Conservation (phyloP, 1,140 invertebrate species). For the Trichonephila inaurata region DNA sequence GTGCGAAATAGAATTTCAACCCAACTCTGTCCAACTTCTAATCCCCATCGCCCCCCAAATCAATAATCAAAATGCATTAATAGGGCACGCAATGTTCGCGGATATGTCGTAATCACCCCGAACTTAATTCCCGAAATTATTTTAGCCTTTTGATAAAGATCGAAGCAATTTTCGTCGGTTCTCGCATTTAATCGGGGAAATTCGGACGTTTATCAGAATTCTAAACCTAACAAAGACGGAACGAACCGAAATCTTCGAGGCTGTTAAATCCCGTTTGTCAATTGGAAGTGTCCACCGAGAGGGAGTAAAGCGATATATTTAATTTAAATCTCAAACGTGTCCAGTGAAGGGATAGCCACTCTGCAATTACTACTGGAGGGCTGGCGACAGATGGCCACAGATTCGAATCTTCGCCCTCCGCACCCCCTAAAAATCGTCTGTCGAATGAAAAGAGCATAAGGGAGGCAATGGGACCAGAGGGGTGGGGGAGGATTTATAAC, state of each 20-base stretch:
- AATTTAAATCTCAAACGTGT: slow-evolving; percentile 52
- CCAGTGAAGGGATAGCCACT: neutral
- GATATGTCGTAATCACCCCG: slow-evolving; percentile 19
- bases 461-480: neutral
- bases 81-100: neutral
- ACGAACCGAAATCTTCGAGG: neutral
- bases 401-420: neutral
- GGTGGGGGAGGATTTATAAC: slow-evolving; percentile 1
- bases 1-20: neutral
- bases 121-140: slow-evolving; percentile 35
- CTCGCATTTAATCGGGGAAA: slow-evolving; percentile 46
- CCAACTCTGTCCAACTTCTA: neutral
- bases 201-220: neutral
- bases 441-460: neutral
- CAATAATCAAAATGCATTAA: slow-evolving; percentile 31
- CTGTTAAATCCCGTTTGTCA: slow-evolving; percentile 43
- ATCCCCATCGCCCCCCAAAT: neutral
- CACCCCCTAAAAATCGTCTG: slow-evolving; percentile 18
- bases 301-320: slow-evolving; percentile 28
- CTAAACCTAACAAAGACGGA: neutral
- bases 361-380: slow-evolving; percentile 4
- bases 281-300: slow-evolving; percentile 32
- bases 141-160: slow-evolving; percentile 51
- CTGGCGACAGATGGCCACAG: slow-evolving; percentile 27
- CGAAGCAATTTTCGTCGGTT: slow-evolving; percentile 36